These are phyloP conservation scores for Entosphenus tridentatus DNA, from an alignment of 2,113 vertebrate species.

Conservation along the genomic window DNA sequence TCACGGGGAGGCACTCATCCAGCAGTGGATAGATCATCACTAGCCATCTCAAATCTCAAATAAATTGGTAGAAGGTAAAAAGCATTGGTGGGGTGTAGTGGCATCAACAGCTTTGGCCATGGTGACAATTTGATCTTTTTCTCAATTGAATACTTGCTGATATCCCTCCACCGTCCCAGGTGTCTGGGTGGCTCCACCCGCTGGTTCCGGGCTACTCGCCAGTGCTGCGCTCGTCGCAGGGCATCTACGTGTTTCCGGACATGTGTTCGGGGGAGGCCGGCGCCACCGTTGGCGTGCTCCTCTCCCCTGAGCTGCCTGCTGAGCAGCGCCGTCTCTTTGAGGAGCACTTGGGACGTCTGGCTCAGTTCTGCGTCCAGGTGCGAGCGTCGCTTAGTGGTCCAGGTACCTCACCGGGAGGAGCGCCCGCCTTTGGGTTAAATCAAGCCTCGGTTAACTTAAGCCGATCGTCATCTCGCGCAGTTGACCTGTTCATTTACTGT, in stretches of 20 bases:
- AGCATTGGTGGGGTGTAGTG: too few relatives aligned
- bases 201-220: constrained; percentile 60
- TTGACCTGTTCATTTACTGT: background rate
- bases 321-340: constrained; percentile 47
- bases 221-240: constrained; percentile 55
- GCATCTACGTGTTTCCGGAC: constrained; percentile 93
- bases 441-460: background rate
- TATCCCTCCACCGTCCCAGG: constrained; percentile 22
- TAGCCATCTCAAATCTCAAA: too few relatives aligned
- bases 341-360: constrained; percentile 64
- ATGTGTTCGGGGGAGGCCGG: constrained; percentile 48
- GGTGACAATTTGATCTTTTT: background rate
- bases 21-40: too few relatives aligned
- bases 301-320: constrained; percentile 61
- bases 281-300: constrained; percentile 67
- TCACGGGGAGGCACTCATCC: too few relatives aligned
- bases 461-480: background rate
- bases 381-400: background rate
- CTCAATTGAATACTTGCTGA: constrained; percentile 5
- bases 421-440: background rate
- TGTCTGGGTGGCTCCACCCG: constrained; percentile 85
- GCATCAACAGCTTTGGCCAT: too few relatives aligned
- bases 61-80: too few relatives aligned
- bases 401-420: background rate
- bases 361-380: constrained; percentile 77